Percentiles rank a stretch among this genome's conserved stretches.
These are phyloP conservation scores for Pluvianellus socialis DNA, from an alignment of 2,113 vertebrate genomes.

Conservation along the genomic window DNA sequence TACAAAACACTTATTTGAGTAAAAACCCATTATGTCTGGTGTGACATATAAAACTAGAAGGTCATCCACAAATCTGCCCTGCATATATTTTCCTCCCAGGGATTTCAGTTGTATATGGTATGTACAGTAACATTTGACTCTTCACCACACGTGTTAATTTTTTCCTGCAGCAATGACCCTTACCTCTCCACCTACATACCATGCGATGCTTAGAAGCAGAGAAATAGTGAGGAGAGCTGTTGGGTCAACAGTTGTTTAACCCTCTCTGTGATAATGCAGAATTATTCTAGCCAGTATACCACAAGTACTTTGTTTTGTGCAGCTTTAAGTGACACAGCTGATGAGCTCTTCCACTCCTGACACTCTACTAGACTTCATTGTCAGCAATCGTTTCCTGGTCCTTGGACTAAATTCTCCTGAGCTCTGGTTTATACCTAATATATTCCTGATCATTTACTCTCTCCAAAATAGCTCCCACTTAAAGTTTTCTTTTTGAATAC, in stretches of 20 bases:
- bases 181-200: conserved; percentile 11
- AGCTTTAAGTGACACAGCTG: conserved; percentile 8
- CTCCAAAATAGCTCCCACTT: neutral
- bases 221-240: conserved; percentile 7
- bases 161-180: conserved; percentile 27
- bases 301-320: conserved; percentile 48
- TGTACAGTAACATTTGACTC: conserved; percentile 5
- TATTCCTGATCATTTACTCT: neutral
- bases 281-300: neutral
- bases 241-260: conserved; percentile 54
- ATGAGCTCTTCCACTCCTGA: neutral
- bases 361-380: neutral
- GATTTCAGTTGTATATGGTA: neutral
- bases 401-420: neutral
- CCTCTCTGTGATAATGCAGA: conserved; percentile 19
- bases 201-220: conserved; percentile 23
- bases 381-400: neutral
- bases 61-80: conserved; percentile 10
- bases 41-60: conserved; percentile 6
- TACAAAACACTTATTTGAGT: neutral
- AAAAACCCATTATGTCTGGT: conserved; percentile 13
- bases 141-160: conserved; percentile 6
- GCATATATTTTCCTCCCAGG: neutral
- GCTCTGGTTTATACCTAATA: neutral
- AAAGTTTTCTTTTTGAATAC: neutral